These are phyloP conservation scores for Caenorhabditis elegans DNA, from an alignment of 1,140 invertebrate genomes.

Conservation along the genomic window WBcel235 BX284604.4:7721501-7722000, in stretches of 20 bases:
- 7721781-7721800: slow-evolving; percentile 77
- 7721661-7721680: slow-evolving; percentile 78
- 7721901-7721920: slow-evolving; percentile 17
- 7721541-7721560: slow-evolving; percentile 74
- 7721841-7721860: slow-evolving; percentile 15
- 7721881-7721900: slow-evolving; percentile 31
- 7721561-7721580: slow-evolving; percentile 77
- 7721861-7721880: slow-evolving; percentile 29
- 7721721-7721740: slow-evolving; percentile 75
- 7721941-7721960: slow-evolving; percentile 10
- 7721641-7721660: too few species aligned
- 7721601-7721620: slow-evolving; percentile 1
- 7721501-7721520: slow-evolving; percentile 68
- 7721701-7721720: slow-evolving; percentile 75
- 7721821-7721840: neutral
- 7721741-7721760: slow-evolving; percentile 75
- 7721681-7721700: slow-evolving; percentile 81
- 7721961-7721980: neutral
- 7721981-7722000: slow-evolving; percentile 35
- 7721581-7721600: slow-evolving; percentile 81
- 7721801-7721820: slow-evolving; percentile 69
- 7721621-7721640: too few species aligned
- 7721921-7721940: slow-evolving; percentile 9
- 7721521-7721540: slow-evolving; percentile 69
- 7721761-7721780: slow-evolving; percentile 77